Evolutionary conservation across 1,140 invertebrate genomes (phyloP).

Genomic region (Fopius arisanus): DNA sequence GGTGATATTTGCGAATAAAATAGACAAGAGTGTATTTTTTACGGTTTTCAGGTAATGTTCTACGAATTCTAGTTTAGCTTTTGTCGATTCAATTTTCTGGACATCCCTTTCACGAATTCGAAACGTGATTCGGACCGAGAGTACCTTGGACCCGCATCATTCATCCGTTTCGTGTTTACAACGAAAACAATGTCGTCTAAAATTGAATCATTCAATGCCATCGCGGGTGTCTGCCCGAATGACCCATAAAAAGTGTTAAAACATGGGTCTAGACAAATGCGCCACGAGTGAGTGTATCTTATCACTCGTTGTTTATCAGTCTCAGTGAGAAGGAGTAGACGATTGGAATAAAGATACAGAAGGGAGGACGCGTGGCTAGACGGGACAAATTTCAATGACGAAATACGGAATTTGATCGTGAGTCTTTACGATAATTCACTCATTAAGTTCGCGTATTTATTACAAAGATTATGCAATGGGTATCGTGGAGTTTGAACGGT

Average conservation of each 20-base stretch:
- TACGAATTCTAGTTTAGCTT: too few species aligned
- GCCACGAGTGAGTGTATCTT: not conserved
- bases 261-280: not conserved
- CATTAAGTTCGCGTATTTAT: not conserved
- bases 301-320: not conserved
- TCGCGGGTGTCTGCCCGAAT: not conserved
- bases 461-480: not conserved
- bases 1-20: too few species aligned
- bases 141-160: not conserved
- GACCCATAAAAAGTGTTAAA: not conserved
- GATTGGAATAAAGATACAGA: not conserved
- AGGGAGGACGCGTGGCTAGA: not conserved
- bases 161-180: not conserved
- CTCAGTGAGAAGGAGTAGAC: too few species aligned
- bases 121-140: too few species aligned
- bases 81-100: too few species aligned
- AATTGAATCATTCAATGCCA: not conserved
- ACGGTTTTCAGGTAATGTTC: too few species aligned
- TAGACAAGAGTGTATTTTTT: too few species aligned
- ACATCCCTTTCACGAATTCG: too few species aligned
- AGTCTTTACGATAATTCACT: not conserved
- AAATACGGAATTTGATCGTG: not conserved
- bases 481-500: not conserved
- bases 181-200: not conserved
- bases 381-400: not conserved